Evolutionary conservation across 2,113 vertebrate species (phyloP), one percentile per base, ranked within the genome.

Genomic region (Nothocercus nigrocapillus): DNA sequence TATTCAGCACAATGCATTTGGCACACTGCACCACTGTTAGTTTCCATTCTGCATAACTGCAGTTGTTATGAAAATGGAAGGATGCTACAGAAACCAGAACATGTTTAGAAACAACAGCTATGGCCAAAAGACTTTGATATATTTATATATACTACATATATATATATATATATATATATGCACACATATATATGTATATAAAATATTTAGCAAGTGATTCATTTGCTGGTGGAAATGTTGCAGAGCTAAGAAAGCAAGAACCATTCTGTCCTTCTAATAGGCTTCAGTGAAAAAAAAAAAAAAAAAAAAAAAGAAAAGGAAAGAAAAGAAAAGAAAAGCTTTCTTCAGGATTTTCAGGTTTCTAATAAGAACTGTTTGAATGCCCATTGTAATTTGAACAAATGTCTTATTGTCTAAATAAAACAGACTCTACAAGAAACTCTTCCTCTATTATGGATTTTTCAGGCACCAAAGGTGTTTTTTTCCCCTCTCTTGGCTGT

Each of bases 341-440:
- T 81, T 51, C 63, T 86, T 88, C 84, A 80, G 82, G 70, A 92
- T 95, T 95, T 90, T 85, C 78, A 92, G 75, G 69, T 87, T 96
- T 85, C 83, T 97, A 96, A 96, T 90, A 93, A 76, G 85, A 93
- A 89, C 49, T 92, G 88, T 90, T 96, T 89, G 81, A 92, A 92
- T 82, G 94, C 90, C 94, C 79, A 70, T 94, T 97, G 93, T 87
- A 96, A 95, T 96, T 96, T 96, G 92, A 94, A 95, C 83, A 96
- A 95, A 95, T 80, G 90, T 92, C 96, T 90, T 84, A 85, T 69
- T 87, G 85, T 93, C 93, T 96, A 95, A 96, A 92, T 79, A 96
- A 95, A 96, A 85, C 63, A 96, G 90, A 96, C 81, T 93, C 74
- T 81, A 82, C 54, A 73, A 93, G 89, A 94, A 92, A 90, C 92